phyloP scores from a whole-genome alignment of 2,888 invertebrate genomes.

The Epinotia bilunana region DNA sequence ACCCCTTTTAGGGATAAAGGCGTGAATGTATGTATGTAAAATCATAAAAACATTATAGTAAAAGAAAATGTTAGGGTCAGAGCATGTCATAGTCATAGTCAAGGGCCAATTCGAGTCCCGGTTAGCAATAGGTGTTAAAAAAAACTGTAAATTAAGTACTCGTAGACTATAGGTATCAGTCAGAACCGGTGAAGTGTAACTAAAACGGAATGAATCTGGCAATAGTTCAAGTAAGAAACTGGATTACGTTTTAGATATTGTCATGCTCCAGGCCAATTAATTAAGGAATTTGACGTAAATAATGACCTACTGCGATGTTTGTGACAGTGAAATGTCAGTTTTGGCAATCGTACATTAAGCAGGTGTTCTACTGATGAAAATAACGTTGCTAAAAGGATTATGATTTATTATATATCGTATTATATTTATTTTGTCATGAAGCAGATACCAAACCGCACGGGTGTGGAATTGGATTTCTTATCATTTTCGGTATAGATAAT shows the following conservation, averaged over 20 bases:
- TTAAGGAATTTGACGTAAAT: slow-evolving; percentile 19
- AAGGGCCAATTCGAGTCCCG: too few species aligned
- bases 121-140: too few species aligned
- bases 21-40: too few species aligned
- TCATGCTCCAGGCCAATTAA: slow-evolving; percentile 7
- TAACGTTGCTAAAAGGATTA: not conserved
- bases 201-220: slow-evolving; percentile 3
- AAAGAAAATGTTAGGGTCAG: too few species aligned
- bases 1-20: too few species aligned
- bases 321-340: slow-evolving; percentile 8
- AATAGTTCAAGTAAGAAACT: not conserved
- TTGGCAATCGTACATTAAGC: not conserved
- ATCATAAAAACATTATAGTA: too few species aligned
- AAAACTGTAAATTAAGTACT: too few species aligned
- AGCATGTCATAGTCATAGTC: too few species aligned
- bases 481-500: too few species aligned
- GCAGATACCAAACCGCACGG: too few species aligned
- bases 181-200: not conserved
- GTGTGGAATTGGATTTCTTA: too few species aligned
- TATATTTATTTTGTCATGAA: too few species aligned
- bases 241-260: slow-evolving; percentile 2
- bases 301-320: not conserved
- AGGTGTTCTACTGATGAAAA: not conserved
- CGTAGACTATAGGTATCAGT: not conserved
- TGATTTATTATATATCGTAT: not conserved